Percentiles rank a stretch among this genome's conserved stretches.
Evolutionary conservation across 2,888 invertebrate species (phyloP).

Genomic region (Entomobrya proxima): DNA sequence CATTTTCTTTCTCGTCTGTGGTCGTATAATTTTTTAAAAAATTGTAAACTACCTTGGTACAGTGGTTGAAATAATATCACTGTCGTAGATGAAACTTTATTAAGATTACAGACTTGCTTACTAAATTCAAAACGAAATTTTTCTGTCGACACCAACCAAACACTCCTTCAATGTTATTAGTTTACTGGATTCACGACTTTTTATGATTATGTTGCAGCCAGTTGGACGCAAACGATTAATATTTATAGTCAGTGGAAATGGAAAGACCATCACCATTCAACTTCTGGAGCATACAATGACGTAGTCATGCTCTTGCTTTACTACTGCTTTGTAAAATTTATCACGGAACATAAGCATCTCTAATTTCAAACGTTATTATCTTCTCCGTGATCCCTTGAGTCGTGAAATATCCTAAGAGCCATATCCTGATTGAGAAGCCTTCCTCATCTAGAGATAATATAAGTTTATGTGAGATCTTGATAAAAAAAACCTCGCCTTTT

Average conservation of each 20-base stretch:
- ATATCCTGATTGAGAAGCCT: no score
- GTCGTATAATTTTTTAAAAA: background rate
- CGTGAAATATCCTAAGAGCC: no score
- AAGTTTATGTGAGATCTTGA: no score
- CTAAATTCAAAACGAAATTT: background rate
- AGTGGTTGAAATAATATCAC: background rate
- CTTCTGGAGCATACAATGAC: no score
- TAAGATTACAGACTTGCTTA: background rate
- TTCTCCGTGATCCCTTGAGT: no score
- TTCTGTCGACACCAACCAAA: background rate
- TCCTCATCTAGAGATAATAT: no score
- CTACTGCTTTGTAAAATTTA: no score
- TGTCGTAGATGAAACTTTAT: background rate
- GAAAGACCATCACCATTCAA: no score
- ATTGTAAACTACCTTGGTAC: background rate
- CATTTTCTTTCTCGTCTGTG: background rate
- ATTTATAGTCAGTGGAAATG: background rate
- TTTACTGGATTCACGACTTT: background rate
- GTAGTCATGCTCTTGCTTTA: background rate
- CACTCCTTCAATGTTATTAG: no score
- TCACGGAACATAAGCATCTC: no score
- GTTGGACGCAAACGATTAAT: background rate
- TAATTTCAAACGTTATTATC: no score
- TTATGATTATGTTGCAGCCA: background rate
- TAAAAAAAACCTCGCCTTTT: no score